These are phyloP conservation scores for Drosophila suzukii DNA, from an alignment of 1,140 invertebrate genomes.

Conservation along the genomic window DNA sequence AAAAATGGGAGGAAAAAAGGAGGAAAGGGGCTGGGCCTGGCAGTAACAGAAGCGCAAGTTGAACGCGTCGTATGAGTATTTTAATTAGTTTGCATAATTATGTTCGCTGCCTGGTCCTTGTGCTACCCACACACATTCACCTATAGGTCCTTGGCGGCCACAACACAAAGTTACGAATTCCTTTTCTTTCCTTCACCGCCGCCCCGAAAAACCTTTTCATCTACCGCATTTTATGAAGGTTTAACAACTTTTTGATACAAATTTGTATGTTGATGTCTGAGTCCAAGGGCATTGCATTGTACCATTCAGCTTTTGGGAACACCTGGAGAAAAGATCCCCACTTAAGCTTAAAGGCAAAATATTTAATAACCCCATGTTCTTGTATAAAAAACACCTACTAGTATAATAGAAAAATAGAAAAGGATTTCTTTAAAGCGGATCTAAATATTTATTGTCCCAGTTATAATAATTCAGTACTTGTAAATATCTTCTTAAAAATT, in stretches of 20 bases:
- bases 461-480: too few relatives aligned
- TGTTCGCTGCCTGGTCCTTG: constrained; percentile 52
- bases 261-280: constrained; percentile 31
- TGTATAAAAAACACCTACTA: too few relatives aligned
- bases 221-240: constrained; percentile 45
- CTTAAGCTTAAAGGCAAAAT: too few relatives aligned
- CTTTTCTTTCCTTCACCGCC: constrained; percentile 33
- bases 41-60: constrained; percentile 43
- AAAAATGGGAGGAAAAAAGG: constrained; percentile 69
- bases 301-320: constrained; percentile 21
- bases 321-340: neutral
- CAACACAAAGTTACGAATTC: constrained; percentile 63
- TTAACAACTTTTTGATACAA: constrained; percentile 72
- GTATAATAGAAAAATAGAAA: too few relatives aligned
- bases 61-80: constrained; percentile 79
- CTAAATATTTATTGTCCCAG: too few relatives aligned
- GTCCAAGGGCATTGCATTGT: constrained; percentile 61
- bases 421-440: too few relatives aligned
- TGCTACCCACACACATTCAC: constrained; percentile 1
- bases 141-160: constrained; percentile 41
- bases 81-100: constrained; percentile 84
- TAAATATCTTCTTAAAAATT: too few relatives aligned
- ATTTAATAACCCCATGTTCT: too few relatives aligned
- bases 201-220: constrained; percentile 36
- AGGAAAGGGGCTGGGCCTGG: constrained; percentile 36